Evolutionary conservation across 1,140 invertebrate species (phyloP).

Genomic region (Drosophila chauvacae): DNA sequence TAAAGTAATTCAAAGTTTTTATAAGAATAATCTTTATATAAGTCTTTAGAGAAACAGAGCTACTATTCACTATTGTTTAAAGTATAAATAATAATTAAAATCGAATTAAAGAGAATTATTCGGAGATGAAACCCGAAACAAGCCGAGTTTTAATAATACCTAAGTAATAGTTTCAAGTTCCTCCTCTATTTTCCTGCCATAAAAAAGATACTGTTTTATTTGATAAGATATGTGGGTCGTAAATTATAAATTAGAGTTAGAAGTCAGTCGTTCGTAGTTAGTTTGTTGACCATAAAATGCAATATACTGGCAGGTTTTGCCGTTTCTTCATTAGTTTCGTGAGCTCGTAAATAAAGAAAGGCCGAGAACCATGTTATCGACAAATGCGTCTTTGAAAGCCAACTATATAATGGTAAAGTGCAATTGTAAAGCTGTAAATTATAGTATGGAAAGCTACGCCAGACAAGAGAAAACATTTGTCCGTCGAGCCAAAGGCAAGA

Average conservation of each 20-base stretch:
- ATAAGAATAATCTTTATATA: too few species aligned
- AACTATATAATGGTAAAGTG: constrained; percentile 30
- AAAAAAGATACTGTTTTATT: neutral
- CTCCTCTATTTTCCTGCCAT: neutral
- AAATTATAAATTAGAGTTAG: constrained; percentile 12
- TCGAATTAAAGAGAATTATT: too few species aligned
- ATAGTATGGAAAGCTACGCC: constrained; percentile 13
- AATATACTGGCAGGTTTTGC: constrained; percentile 1
- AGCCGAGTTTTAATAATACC: neutral
- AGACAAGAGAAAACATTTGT: constrained; percentile 22
- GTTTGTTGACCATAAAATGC: neutral
- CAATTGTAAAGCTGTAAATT: constrained; percentile 38
- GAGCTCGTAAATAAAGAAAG: constrained; percentile 17
- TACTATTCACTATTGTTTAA: neutral
- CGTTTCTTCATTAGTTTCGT: constrained; percentile 1
- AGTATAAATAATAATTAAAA: neutral
- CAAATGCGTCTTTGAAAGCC: constrained; percentile 17
- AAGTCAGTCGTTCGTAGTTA: neutral
- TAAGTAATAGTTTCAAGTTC: neutral
- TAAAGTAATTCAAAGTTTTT: too few species aligned
- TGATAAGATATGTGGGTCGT: neutral
- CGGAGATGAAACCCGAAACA: neutral
- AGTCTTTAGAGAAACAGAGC: too few species aligned
- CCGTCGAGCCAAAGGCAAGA: constrained; percentile 3
- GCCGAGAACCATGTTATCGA: constrained; percentile 16